A percentile compares a stretch with the other conserved stretches of the same genome.
Conservation (phyloP, 2,888 invertebrate genomes). For the Chelonus formosanus region DNA sequence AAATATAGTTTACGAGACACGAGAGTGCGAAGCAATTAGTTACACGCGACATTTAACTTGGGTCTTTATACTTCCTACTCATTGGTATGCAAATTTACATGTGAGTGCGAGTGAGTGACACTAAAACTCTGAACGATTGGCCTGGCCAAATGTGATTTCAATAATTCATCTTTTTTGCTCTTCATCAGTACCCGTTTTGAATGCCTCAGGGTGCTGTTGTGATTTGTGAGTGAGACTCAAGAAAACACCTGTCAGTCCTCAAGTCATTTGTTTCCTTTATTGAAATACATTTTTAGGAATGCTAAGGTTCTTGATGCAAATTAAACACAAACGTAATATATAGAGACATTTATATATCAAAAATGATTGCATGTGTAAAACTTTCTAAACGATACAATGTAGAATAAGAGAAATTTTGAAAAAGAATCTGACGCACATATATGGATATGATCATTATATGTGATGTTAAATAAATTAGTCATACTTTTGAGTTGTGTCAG, state of each 20-base stretch:
- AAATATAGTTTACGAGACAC: constrained; percentile 23
- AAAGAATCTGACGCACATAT: background rate
- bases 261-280: constrained; percentile 10
- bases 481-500: constrained; percentile 4
- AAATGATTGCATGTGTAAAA: too few species aligned
- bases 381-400: too few species aligned
- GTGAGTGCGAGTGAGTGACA: constrained; percentile 16
- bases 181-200: constrained; percentile 31
- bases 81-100: constrained; percentile 58
- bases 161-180: constrained; percentile 32
- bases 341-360: too few species aligned
- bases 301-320: background rate
- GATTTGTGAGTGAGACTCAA: constrained; percentile 46
- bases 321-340: background rate
- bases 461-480: constrained; percentile 8
- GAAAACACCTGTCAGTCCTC: constrained; percentile 48
- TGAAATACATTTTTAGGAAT: background rate
- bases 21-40: constrained; percentile 52
- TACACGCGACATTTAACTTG: constrained; percentile 51
- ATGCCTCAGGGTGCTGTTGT: constrained; percentile 43
- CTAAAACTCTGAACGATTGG: constrained; percentile 17
- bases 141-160: constrained; percentile 27
- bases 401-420: constrained; percentile 1
- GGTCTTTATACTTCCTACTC: constrained; percentile 48
- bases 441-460: background rate